These are phyloP conservation scores for Syndactyla subalaris DNA, from an alignment of 2,797 vertebrate genomes.

Conservation along the genomic window DNA sequence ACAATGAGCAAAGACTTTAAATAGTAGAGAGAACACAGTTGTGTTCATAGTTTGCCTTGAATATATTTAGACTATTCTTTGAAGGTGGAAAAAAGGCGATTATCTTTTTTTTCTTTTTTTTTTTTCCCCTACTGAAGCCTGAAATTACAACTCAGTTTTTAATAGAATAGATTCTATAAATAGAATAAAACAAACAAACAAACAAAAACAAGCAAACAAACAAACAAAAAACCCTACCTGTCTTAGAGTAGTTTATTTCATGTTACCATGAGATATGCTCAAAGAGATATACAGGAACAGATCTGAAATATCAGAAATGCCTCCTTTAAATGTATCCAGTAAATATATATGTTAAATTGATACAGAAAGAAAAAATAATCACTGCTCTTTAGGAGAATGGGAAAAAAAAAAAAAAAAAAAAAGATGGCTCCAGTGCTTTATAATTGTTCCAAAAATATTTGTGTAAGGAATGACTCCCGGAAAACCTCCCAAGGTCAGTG, in stretches of 20 bases:
- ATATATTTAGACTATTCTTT: not conserved
- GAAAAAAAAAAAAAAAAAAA: too few species aligned
- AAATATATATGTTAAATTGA: not conserved
- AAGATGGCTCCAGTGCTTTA: not conserved
- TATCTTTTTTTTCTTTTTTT: not conserved
- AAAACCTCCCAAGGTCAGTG: not conserved
- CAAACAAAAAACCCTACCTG: not conserved
- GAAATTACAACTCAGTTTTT: not conserved
- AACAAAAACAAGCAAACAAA: not conserved
- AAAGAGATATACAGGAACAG: not conserved
- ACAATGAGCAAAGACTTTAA: not conserved
- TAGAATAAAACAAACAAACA: too few species aligned
- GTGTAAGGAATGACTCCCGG: not conserved
- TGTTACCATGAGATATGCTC: fast-evolving
- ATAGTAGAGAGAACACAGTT: not conserved
- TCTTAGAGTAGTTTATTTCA: not conserved
- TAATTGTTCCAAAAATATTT: slow-evolving; percentile 7
- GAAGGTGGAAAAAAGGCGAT: not conserved
- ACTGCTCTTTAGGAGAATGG: not conserved
- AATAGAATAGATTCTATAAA: not conserved
- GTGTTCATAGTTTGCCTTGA: not conserved
- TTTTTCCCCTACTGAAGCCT: not conserved
- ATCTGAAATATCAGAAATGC: not conserved
- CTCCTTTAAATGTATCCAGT: not conserved
- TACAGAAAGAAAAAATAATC: not conserved